A percentile compares a stretch with the other conserved stretches of the same genome.
These are phyloP conservation scores for Xylocopa sonorina DNA, from an alignment of 1,140 invertebrate species.

Conservation along the genomic window DNA sequence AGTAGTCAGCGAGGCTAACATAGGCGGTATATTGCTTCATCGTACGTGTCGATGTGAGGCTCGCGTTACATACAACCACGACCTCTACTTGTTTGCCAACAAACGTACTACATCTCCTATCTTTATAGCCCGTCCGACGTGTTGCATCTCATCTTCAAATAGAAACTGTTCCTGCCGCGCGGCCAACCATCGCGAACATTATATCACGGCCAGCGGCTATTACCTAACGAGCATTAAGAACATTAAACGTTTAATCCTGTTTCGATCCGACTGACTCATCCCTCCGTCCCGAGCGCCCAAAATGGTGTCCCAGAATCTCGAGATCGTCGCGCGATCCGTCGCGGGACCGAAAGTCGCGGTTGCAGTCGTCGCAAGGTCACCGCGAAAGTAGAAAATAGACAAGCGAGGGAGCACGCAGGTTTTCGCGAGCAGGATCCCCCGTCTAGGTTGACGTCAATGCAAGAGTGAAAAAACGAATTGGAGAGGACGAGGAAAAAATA, in stretches of 20 bases:
- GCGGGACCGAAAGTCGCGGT: too few species aligned
- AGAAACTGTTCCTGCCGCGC: constrained; percentile 71
- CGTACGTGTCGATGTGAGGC: constrained; percentile 33
- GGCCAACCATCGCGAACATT: constrained; percentile 33
- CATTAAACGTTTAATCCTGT: neutral
- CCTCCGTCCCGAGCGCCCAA: neutral
- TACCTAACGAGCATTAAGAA: constrained; percentile 39
- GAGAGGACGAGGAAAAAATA: too few species aligned
- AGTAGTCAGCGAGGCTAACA: constrained; percentile 26
- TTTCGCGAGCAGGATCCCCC: too few species aligned
- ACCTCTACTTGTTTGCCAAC: constrained; percentile 69
- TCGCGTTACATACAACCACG: constrained; percentile 60
- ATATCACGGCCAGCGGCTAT: constrained; percentile 34
- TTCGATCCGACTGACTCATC: constrained; percentile 2
- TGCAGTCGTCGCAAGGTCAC: too few species aligned
- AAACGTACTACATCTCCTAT: constrained; percentile 64
- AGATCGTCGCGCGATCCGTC: too few species aligned
- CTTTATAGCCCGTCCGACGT: constrained; percentile 72
- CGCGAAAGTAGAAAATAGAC: neutral
- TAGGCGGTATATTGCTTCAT: constrained; percentile 58
- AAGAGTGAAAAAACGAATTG: too few species aligned
- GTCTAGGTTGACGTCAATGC: too few species aligned
- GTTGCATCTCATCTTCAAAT: constrained; percentile 75
- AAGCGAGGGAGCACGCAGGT: too few species aligned
- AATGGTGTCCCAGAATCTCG: neutral